phyloP scores from a whole-genome alignment of 30 jellyfish, hydroid and myxozoan genomes.

The Pelagia noctiluca region DNA sequence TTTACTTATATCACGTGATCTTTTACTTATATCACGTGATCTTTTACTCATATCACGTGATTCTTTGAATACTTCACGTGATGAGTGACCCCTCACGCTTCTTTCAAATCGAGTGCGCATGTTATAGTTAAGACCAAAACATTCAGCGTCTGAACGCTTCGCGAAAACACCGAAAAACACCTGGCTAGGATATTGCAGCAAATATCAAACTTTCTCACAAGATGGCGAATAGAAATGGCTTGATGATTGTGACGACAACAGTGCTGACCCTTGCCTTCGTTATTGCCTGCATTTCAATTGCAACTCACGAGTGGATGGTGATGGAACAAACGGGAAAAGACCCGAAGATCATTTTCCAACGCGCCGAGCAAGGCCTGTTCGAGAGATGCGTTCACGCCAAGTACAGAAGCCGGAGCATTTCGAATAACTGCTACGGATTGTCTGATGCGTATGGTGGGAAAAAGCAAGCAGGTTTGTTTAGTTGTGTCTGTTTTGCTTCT shows the following conservation, averaged over 20 bases:
- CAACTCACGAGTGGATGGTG: constrained; percentile 50
- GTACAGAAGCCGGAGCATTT: not conserved
- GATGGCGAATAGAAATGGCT: constrained; percentile 69
- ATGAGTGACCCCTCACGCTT: not conserved
- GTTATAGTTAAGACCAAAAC: not conserved
- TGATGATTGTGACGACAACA: constrained; percentile 42
- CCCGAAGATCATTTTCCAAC: not conserved
- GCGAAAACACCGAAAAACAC: not conserved
- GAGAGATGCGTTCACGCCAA: not conserved
- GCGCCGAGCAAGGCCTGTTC: constrained; percentile 2
- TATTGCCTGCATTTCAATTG: constrained; percentile 63
- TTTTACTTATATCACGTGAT: not conserved
- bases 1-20: too few species aligned
- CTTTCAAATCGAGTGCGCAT: not conserved
- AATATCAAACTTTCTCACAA: not conserved
- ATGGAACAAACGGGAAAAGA: constrained; percentile 8
- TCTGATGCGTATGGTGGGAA: not conserved
- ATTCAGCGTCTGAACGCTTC: not conserved
- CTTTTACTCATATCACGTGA: not conserved
- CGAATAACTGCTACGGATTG: not conserved
- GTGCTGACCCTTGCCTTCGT: constrained; percentile 49
- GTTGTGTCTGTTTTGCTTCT: not conserved
- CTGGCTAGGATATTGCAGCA: not conserved
- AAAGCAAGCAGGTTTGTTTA: not conserved
- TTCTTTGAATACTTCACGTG: not conserved